Base-by-base conservation (phyloP, 2,797 vertebrate species). In the Sphenodon punctatus region DNA sequence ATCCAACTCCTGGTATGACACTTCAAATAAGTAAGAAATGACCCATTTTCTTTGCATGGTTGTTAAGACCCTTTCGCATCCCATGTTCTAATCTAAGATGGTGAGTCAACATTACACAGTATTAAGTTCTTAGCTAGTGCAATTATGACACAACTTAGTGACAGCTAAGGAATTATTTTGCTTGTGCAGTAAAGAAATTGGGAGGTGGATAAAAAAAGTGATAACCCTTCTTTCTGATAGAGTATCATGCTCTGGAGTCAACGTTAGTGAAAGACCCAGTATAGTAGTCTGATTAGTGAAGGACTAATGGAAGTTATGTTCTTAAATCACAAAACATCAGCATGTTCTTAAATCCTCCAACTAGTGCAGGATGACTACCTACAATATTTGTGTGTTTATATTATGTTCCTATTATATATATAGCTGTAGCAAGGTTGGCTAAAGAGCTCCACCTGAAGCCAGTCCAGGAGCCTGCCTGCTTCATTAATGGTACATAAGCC, bases 241-340 rank as follows among this genome's bases (percentile, higher is more conserved):
- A 23, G 39, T 46, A 3, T 53, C 5, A 16, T 5, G 68, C 58
- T n/a, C 48, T 9, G 11, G 3, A 5, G 68, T 1, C 20, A 82
- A 60, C 43, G 14, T 12, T 65, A 5, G 1, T 25, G 16, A 67
- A 19, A 1, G 0, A 58, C 51, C 9, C 39, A 23, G 2, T 6
- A 12, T 34, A 30, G 14, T 30, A 53, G 59, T 2, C 70, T 2
- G 1, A 8, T 67, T 15, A 45, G 3, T 10, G 1, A 13, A 15
- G 30, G 39, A n/a, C n/a, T n/a, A n/a, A n/a, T n/a, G n/a, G n/a
- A n/a, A n/a, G n/a, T n/a, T n/a, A n/a, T n/a, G n/a, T n/a, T n/a
- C n/a, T n/a, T n/a, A n/a, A n/a, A n/a, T n/a, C n/a, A n/a, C n/a
- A n/a, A n/a, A n/a, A n/a, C n/a, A n/a, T n/a, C n/a, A n/a, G n/a